Percentiles rank a stretch among this genome's conserved stretches.
Evolutionary conservation across 37 sponge, comb jelly and placozoan species (phyloP).

Genomic region (Oopsacas minuta): DNA sequence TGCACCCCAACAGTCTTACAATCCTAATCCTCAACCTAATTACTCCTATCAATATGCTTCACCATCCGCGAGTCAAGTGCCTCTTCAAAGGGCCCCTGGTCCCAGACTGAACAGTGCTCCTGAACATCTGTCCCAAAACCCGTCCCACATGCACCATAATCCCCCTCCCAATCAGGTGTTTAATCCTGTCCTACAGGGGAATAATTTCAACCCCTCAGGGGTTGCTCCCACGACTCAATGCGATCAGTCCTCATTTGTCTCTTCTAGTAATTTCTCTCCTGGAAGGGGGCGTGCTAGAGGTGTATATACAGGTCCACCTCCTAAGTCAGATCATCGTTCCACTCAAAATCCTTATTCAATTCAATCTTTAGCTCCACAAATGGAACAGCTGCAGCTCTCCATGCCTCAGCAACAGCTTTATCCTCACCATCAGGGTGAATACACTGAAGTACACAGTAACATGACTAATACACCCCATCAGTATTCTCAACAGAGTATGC

Average conservation of each 20-base stretch:
- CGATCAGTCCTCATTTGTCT: not conserved
- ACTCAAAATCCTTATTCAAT: not conserved
- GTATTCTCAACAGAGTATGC: not conserved
- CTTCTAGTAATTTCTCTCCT: not conserved
- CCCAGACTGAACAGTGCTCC: not conserved
- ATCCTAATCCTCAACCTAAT: not conserved
- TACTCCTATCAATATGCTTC: too few relatives aligned
- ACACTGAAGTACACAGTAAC: not conserved
- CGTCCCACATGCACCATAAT: not conserved
- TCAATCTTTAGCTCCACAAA: not conserved
- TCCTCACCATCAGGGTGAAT: not conserved
- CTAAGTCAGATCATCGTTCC: not conserved
- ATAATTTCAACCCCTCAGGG: not conserved
- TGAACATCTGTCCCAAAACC: not conserved
- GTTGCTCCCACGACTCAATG: not conserved
- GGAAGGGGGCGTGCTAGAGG: slow-evolving; percentile 6
- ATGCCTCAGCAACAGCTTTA: not conserved
- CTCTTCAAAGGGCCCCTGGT: not conserved
- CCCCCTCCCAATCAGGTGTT: too few relatives aligned
- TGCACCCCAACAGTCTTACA: not conserved
- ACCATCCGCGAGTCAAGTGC: too few relatives aligned
- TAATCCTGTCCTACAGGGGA: not conserved
- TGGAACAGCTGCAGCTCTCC: slow-evolving; percentile 8
- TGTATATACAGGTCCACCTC: not conserved
- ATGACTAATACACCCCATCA: not conserved